These are phyloP conservation scores for Mylabris phalerata DNA, from an alignment of 1,140 invertebrate species.

Conservation along the genomic window DNA sequence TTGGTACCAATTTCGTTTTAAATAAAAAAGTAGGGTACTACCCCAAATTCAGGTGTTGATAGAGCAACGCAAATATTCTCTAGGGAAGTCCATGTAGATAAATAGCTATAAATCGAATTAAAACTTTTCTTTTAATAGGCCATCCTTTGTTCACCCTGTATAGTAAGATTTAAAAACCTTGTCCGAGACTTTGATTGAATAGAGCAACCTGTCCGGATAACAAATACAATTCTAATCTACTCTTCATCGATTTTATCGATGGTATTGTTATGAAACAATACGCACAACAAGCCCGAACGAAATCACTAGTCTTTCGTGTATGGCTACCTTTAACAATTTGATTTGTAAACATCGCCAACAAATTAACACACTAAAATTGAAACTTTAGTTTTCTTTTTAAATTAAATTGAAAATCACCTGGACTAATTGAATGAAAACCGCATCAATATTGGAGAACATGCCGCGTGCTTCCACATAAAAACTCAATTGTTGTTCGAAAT, in stretches of 20 bases:
- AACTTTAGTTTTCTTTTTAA: background rate
- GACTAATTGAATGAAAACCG: conserved; percentile 75
- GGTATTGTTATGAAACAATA: conserved; percentile 95
- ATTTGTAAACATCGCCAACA: conserved; percentile 65
- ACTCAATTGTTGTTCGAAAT: conserved; percentile 84
- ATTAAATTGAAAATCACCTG: conserved; percentile 50
- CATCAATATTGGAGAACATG: conserved; percentile 83
- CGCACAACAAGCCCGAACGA: conserved; percentile 89
- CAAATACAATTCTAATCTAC: conserved; percentile 77
- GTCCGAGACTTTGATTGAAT: conserved; percentile 83
- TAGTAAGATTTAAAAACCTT: conserved; percentile 50
- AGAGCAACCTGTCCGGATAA: conserved; percentile 83
- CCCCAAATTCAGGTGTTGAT: no score
- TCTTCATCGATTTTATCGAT: conserved; percentile 70
- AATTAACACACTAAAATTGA: conserved; percentile 65
- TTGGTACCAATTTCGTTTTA: background rate
- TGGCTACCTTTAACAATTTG: conserved; percentile 69
- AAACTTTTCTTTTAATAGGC: no score
- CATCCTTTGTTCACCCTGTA: no score
- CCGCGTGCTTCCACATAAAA: conserved; percentile 90
- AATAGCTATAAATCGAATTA: no score
- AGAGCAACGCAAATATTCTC: no score
- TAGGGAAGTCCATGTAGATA: no score
- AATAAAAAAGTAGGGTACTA: background rate
- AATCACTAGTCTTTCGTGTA: conserved; percentile 72